Evolutionary conservation across 2,888 invertebrate species (phyloP).

Genomic region (Plusia festucae): DNA sequence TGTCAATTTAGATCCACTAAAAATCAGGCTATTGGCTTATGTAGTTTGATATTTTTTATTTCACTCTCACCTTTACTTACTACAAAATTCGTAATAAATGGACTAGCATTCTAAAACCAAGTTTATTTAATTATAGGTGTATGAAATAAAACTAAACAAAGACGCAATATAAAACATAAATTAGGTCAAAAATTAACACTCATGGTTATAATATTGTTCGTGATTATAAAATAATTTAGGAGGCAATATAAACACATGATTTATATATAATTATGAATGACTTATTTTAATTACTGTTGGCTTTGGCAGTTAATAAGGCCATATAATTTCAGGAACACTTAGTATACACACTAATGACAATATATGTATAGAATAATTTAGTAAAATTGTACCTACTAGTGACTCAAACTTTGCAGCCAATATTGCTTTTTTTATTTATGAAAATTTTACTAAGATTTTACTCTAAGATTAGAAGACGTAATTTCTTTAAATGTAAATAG

Average conservation of each 20-base stretch:
- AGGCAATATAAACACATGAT: slow-evolving; percentile 4
- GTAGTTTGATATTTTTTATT: not conserved
- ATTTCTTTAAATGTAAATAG: not conserved
- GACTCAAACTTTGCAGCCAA: not conserved
- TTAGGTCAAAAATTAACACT: not conserved
- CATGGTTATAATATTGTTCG: slow-evolving; percentile 1
- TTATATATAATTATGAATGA: slow-evolving; percentile 2
- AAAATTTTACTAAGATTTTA: no score
- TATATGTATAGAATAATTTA: not conserved
- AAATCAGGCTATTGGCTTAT: not conserved
- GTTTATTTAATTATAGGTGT: slow-evolving; percentile 32
- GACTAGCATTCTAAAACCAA: slow-evolving; percentile 42
- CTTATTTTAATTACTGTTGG: slow-evolving; percentile 2
- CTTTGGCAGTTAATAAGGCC: not conserved
- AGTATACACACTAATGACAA: slow-evolving; percentile 2
- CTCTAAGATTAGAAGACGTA: no score
- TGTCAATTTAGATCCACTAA: not conserved
- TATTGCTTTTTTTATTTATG: not conserved
- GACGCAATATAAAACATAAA: slow-evolving; percentile 7
- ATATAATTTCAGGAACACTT: slow-evolving; percentile 4
- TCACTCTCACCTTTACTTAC: not conserved
- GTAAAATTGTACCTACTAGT: no score
- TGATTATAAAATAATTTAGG: slow-evolving; percentile 3
- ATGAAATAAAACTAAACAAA: not conserved
- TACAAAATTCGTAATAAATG: slow-evolving; percentile 28